Evolutionary conservation across 1,140 invertebrate genomes (phyloP), one percentile per base, ranked within the genome.

Genomic region (Trachelipus rathkii): DNA sequence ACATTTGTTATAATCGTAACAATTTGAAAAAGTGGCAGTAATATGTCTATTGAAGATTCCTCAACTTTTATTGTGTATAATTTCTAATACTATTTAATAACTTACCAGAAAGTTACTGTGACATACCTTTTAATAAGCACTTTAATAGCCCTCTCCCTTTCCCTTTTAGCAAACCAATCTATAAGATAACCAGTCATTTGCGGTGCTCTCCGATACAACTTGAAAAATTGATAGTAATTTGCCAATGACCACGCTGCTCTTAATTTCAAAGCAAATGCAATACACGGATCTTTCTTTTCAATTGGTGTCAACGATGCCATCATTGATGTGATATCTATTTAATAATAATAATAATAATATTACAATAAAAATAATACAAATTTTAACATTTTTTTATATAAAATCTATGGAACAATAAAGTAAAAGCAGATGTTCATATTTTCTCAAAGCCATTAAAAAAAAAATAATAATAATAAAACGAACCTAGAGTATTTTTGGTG

Each of bases 71-170:
- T 33, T 33, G 33, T 33, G 33, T 33, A 33, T 33, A 33, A 33
- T 33, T 33, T 33, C 33, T 33, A 33, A 33, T 33, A 33, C 33
- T 33, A 33, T 33, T 33, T 33, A 33, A 33, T 33, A 33, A 33
- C 33, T 33, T 33, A 33, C 33, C 33, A 33, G 33, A 33, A 33
- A 33, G 6, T 33, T 33, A 71, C 4, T 21, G 44, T 69, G 76
- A 96, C 95, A 88, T 95, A 99, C 96, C 95, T 91, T 91, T 97
- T 98, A 81, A 98, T 90, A 84, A 98, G 93, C 83, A 88, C 88
- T 87, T n/a, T 96, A 82, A 98, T 87, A 81, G 95, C 96, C 82
- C 88, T 86, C 86, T 95, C 97, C 83, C 96, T 88, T 84, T 97
- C 95, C 83, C 96, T 88, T n/a, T 95, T 91, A 83, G 95, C 89